A percentile compares a stretch with the other conserved stretches of the same genome.
phyloP scores from a whole-genome alignment of 2,797 vertebrate genomes.

The Diplodus puntazzo region DNA sequence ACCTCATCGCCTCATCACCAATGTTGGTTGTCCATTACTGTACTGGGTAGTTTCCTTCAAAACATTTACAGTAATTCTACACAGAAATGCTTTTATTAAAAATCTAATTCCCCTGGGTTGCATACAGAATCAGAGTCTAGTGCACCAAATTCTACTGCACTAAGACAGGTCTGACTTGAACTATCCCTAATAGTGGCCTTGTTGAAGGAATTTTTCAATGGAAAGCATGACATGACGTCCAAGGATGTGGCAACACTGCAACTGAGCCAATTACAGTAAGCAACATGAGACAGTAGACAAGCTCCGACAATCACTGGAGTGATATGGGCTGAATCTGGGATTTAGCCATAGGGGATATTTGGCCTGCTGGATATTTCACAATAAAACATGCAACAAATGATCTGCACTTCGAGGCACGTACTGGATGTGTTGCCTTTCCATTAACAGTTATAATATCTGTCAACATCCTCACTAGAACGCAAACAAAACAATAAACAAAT shows the following conservation, averaged over 20 bases:
- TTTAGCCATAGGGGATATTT: neutral
- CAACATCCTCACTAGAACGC: neutral
- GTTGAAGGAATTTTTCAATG: neutral
- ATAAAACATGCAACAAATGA: neutral
- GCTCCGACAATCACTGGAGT: neutral
- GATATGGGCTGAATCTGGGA: constrained; percentile 11
- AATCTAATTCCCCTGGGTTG: neutral
- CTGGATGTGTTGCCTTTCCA: neutral
- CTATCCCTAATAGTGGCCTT: rapidly evolving
- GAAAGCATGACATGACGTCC: neutral
- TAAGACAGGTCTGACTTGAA: neutral
- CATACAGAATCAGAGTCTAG: neutral
- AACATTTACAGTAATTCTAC: neutral
- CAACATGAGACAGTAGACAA: constrained; percentile 14
- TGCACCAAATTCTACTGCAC: neutral
- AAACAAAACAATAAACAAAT: neutral
- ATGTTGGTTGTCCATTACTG: neutral
- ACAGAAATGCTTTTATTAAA: neutral
- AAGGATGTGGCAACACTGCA: neutral
- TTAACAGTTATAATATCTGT: neutral
- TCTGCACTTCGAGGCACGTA: neutral
- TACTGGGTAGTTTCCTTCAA: neutral
- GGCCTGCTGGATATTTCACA: neutral
- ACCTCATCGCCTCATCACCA: constrained; percentile 9
- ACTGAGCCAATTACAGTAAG: neutral